Evolutionary conservation across 2,113 vertebrate genomes (phyloP).

Genomic region (Odontophorus gujanensis): DNA sequence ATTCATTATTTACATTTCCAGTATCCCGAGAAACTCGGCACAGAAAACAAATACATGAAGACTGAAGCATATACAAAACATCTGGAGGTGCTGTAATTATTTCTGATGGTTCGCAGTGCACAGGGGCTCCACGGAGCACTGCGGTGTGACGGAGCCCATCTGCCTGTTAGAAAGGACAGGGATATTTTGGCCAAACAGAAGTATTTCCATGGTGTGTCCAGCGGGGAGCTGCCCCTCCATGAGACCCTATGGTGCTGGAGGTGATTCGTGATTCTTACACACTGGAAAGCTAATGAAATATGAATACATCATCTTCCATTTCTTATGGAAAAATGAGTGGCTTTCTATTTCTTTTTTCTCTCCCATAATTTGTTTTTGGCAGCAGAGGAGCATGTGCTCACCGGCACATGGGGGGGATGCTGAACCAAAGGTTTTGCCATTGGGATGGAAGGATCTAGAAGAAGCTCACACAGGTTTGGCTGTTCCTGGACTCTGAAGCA

Average conservation of each 20-base stretch:
- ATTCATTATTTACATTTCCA: conserved; percentile 50
- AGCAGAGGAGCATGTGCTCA: not conserved
- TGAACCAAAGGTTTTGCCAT: not conserved
- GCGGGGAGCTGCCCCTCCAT: not conserved
- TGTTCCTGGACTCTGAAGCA: not conserved
- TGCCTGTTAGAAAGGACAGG: not conserved
- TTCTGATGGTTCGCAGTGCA: not conserved
- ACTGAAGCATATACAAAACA: conserved; percentile 40
- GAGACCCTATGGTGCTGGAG: not conserved
- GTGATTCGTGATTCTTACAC: not conserved
- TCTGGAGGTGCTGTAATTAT: conserved; percentile 9
- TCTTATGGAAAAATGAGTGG: too few relatives aligned
- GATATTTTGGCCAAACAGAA: not conserved
- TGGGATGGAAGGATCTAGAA: not conserved
- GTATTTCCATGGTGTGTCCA: not conserved
- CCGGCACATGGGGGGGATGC: not conserved
- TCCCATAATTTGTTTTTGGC: not conserved
- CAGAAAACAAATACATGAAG: conserved; percentile 54
- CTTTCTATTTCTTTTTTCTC: not conserved
- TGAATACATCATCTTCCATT: not conserved
- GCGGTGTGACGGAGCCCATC: not conserved
- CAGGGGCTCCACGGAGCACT: not conserved
- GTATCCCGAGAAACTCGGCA: conserved; percentile 44
- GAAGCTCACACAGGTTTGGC: not conserved
- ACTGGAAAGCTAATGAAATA: not conserved